Conservation (phyloP, 53 echinoderm and acorn worm genomes). For the Luidia sarsii region DNA sequence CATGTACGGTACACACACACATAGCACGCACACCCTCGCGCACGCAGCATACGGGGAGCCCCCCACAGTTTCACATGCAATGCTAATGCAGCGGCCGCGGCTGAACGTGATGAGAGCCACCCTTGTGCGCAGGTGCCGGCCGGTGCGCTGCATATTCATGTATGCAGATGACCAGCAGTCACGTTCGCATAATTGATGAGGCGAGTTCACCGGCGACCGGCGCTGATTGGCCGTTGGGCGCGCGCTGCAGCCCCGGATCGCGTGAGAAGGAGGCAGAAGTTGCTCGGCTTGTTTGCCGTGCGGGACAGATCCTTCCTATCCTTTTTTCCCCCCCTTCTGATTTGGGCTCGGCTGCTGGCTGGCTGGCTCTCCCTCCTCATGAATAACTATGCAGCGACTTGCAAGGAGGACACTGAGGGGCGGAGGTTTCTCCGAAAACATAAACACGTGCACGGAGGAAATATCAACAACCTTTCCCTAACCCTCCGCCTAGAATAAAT, state of each 20-base stretch:
- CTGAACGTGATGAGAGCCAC: conserved; percentile 83
- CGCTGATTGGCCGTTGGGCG: conserved; percentile 60
- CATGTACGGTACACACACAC: neutral
- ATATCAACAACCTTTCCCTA: too few relatives aligned
- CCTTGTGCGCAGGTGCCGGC: conserved; percentile 75
- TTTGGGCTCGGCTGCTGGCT: too few relatives aligned
- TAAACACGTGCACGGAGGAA: too few relatives aligned
- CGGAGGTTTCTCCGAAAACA: too few relatives aligned
- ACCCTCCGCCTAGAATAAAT: too few relatives aligned
- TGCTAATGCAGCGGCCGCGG: conserved; percentile 40
- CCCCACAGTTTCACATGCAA: conserved; percentile 14
- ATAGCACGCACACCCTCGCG: neutral
- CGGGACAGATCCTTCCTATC: too few relatives aligned
- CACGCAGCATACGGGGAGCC: neutral
- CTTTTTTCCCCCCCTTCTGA: too few relatives aligned
- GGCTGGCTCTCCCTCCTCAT: too few relatives aligned
- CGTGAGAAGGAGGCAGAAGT: too few relatives aligned
- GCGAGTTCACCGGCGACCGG: conserved; percentile 5
- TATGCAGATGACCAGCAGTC: conserved; percentile 69
- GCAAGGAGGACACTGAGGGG: too few relatives aligned
- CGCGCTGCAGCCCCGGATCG: conserved; percentile 31
- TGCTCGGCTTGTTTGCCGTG: too few relatives aligned
- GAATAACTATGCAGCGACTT: too few relatives aligned
- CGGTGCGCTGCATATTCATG: conserved; percentile 68
- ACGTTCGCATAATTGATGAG: conserved; percentile 73